Evolutionary conservation across 2,888 invertebrate species (phyloP).

Genomic region (Caenorhabditis sp.): DNA sequence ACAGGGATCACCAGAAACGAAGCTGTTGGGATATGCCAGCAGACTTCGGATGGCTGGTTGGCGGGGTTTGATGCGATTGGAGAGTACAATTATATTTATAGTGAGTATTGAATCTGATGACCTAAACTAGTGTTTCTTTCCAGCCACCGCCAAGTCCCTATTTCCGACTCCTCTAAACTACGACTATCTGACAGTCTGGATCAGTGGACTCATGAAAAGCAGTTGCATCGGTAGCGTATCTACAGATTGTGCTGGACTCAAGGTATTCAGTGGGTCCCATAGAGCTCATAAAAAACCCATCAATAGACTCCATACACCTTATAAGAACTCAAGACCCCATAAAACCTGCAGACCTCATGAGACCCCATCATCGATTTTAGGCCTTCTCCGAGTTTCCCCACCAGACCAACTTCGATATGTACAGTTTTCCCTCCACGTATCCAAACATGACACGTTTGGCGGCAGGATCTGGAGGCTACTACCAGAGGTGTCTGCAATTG

Average conservation of each 20-base stretch:
- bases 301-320: too few relatives aligned
- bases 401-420: not conserved
- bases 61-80: not conserved
- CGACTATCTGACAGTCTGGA: slow-evolving; percentile 1
- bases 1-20: not conserved
- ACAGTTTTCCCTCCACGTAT: not conserved
- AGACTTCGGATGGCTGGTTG: not conserved
- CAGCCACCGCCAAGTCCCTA: not conserved
- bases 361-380: too few relatives aligned
- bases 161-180: not conserved
- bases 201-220: slow-evolving; percentile 9
- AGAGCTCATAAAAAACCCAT: too few relatives aligned
- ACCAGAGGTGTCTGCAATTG: not conserved
- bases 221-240: not conserved
- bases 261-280: not conserved
- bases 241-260: not conserved
- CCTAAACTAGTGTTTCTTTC: not conserved
- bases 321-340: too few relatives aligned
- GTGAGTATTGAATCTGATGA: not conserved
- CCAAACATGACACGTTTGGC: not conserved
- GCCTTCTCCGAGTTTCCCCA: not conserved
- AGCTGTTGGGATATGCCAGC: not conserved
- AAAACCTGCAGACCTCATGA: too few relatives aligned
- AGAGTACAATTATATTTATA: not conserved
- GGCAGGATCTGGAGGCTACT: not conserved